Percentiles rank a stretch among this genome's conserved stretches.
These are phyloP conservation scores for Phycodurus eques DNA, from an alignment of 2,113 vertebrate species.

Conservation along the genomic window DNA sequence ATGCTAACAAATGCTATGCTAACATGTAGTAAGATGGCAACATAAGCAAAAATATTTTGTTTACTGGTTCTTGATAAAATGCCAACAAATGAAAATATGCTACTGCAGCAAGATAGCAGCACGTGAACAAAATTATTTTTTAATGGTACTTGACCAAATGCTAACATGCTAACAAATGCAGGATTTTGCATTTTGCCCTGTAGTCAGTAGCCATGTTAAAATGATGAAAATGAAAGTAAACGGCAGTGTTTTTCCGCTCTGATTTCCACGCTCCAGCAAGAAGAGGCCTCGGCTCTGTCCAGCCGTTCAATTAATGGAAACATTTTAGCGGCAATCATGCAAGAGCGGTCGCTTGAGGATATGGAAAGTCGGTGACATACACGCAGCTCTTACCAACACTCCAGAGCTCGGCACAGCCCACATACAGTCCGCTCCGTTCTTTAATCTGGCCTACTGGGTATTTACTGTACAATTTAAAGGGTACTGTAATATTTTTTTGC, in stretches of 20 bases:
- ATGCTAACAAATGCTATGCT: too few relatives aligned
- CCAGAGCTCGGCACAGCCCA: conserved; percentile 13
- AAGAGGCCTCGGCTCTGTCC: conserved; percentile 22
- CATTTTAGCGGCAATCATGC: conserved; percentile 56
- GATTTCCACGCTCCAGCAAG: not conserved
- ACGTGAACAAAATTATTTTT: too few relatives aligned
- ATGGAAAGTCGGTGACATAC: conserved; percentile 5
- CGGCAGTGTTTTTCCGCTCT: not conserved
- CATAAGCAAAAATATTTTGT: not conserved
- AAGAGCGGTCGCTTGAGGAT: conserved; percentile 43
- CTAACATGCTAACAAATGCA: too few relatives aligned
- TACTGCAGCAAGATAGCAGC: too few relatives aligned
- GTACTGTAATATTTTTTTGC: not conserved
- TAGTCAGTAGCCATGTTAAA: not conserved
- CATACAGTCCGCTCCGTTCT: too few relatives aligned
- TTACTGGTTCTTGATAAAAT: not conserved
- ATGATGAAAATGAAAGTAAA: not conserved
- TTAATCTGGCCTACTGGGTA: too few relatives aligned
- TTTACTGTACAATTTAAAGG: not conserved
- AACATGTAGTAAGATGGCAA: too few relatives aligned
- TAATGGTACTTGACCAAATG: too few relatives aligned
- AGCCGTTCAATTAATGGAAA: conserved; percentile 52
- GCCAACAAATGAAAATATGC: too few relatives aligned
- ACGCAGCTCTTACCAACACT: conserved; percentile 25
- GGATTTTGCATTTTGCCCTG: not conserved